Conservation (phyloP, 2,113 vertebrate genomes). For the Arothron firmamentum region DNA sequence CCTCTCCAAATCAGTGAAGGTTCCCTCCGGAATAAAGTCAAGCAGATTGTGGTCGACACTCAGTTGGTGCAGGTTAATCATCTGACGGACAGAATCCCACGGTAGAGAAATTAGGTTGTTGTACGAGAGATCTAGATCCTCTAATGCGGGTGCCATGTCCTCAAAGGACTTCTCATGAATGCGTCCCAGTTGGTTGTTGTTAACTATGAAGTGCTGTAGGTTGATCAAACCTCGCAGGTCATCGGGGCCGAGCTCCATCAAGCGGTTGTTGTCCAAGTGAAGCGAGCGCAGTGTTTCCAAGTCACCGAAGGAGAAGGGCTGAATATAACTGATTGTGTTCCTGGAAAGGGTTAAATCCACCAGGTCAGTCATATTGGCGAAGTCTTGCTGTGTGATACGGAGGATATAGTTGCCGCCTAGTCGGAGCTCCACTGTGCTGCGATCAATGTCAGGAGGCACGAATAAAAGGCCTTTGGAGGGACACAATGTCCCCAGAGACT, state of each 20-base stretch:
- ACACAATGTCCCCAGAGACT: slow-evolving; percentile 91
- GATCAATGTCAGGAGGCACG: slow-evolving; percentile 86
- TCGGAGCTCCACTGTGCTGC: slow-evolving; percentile 89
- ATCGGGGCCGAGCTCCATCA: slow-evolving; percentile 84
- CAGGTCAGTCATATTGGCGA: slow-evolving; percentile 93
- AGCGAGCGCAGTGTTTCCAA: slow-evolving; percentile 90
- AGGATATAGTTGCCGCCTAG: slow-evolving; percentile 93
- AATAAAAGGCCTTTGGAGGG: slow-evolving; percentile 93
- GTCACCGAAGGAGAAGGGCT: slow-evolving; percentile 89
- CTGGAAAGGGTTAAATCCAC: slow-evolving; percentile 92
- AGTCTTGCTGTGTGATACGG: slow-evolving; percentile 86
- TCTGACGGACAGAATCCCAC: slow-evolving; percentile 85
- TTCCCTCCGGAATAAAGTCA: slow-evolving; percentile 89
- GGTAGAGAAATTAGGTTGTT: slow-evolving; percentile 87
- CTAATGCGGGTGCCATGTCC: slow-evolving; percentile 82
- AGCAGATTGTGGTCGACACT: slow-evolving; percentile 93
- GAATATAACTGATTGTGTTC: slow-evolving; percentile 92
- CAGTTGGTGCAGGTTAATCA: slow-evolving; percentile 91
- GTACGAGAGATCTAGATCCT: slow-evolving; percentile 92
- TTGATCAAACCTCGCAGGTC: slow-evolving; percentile 87
- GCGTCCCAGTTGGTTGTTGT: slow-evolving; percentile 88
- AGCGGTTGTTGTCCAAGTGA: slow-evolving; percentile 88
- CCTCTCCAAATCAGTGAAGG: slow-evolving; percentile 82
- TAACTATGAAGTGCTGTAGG: slow-evolving; percentile 91
- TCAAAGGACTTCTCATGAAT: slow-evolving; percentile 86